Base-by-base conservation (phyloP, 2,113 vertebrate species). In the Epinephelus cyanopodus region DNA sequence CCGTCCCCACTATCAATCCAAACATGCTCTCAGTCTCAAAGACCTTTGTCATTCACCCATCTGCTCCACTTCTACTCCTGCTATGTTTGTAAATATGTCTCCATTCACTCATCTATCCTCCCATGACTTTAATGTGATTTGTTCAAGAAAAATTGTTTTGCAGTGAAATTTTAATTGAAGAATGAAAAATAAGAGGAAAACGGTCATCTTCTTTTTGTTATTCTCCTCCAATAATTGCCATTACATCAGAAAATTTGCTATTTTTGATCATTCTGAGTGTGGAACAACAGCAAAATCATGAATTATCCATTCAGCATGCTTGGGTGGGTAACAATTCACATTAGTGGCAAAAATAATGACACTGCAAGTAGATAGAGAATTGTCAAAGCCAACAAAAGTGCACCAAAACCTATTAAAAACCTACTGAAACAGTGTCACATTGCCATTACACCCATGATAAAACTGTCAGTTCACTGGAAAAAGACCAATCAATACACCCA, bases 401-500 rank as follows among this genome's bases (percentile, higher is more conserved):
- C 53, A 74, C 48, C 60, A 64, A 81, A 70, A 68, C 19, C 74
- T 62, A 74, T 87, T 80, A 56, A 86, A 29, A 89, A 53, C 3
- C 65, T 17, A 65, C 37, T 84, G 68, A 82, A 81, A 85, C 17
- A 2, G 50, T 87, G 67, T 87, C 86, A 88, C 77, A 50, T 81
- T 84, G 27, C 68, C 73, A 82, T 91, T 84, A 88, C 58, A 23
- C 58, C 60, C 50, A 83, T 45, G 23, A 86, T 87, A 85, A 90
- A 93, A 84, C 52, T 48, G 87, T n/a, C 84, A 87, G 61, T 84
- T 88, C 82, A 70, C 50, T 39, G 48, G 54, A 74, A 74, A 81
- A 82, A 63, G 56, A 45, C 50, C 60, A 61, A 86, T 94, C 90
- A 80, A 93, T 92, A 84, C 61, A 47, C 42, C 69, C 53, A 91